phyloP scores from a whole-genome alignment of 2,888 invertebrate species.

The Apamea epomidion region DNA sequence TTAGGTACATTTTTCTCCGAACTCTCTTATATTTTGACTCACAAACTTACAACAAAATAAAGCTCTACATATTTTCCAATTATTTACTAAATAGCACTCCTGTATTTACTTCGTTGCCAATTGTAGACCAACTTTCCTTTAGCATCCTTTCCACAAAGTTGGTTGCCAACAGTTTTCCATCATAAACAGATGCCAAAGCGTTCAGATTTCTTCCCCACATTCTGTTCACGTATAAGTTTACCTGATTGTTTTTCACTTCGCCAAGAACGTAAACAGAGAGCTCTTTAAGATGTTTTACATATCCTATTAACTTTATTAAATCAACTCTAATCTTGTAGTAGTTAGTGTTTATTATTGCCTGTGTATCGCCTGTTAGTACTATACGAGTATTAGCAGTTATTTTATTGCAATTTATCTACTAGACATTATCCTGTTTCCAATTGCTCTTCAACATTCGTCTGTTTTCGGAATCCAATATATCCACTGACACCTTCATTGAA shows the following conservation, averaged over 20 bases:
- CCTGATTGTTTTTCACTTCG: slow-evolving; percentile 31
- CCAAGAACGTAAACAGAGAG: slow-evolving; percentile 30
- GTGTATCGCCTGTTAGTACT: not conserved
- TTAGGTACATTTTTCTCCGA: not conserved
- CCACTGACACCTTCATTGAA: not conserved
- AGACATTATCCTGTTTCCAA: not conserved
- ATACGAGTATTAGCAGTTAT: not conserved
- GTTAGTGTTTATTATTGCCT: not conserved
- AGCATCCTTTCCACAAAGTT: slow-evolving; percentile 10
- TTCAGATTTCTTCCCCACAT: slow-evolving; percentile 13
- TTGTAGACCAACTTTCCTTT: slow-evolving; percentile 32
- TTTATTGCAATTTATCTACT: too few species aligned
- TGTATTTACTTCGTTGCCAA: not conserved
- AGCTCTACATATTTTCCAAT: not conserved
- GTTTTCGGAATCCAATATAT: not conserved
- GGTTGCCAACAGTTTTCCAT: slow-evolving; percentile 51
- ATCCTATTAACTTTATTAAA: not conserved
- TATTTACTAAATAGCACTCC: not conserved
- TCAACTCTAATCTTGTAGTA: not conserved
- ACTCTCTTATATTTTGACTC: not conserved
- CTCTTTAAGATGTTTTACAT: not conserved
- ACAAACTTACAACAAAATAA: not conserved
- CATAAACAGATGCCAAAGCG: slow-evolving; percentile 45
- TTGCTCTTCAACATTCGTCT: not conserved
- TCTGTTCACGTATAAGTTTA: slow-evolving; percentile 37